A percentile compares a stretch with the other conserved stretches of the same genome.
phyloP scores from a whole-genome alignment of 92 coral and sea anemone species.

The Pocillopora meandrina region DNA sequence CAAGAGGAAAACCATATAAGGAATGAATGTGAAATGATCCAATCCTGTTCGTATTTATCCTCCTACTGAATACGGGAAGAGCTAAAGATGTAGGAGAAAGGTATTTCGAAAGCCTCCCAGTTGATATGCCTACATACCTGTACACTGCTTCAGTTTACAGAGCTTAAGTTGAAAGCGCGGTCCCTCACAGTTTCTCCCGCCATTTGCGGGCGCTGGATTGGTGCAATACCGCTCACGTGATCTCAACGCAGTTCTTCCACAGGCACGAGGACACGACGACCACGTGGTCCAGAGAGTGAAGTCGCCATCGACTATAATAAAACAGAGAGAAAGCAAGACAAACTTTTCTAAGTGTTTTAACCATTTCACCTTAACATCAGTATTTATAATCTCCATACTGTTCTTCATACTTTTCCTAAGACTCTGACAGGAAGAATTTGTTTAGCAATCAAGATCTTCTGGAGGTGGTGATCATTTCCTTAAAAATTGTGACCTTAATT shows the following conservation, averaged over 20 bases:
- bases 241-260: constrained; percentile 87
- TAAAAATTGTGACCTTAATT: no score
- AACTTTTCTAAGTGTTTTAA: not conserved
- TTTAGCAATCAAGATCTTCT: no score
- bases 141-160: constrained; percentile 76
- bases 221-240: constrained; percentile 99
- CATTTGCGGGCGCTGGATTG: constrained; percentile 88
- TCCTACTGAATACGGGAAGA: no score
- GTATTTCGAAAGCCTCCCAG: no score
- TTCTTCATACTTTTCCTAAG: no score
- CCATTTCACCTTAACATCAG: not conserved
- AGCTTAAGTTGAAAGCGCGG: constrained; percentile 89
- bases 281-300: constrained; percentile 91
- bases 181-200: constrained; percentile 95
- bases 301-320: constrained; percentile 80
- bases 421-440: no score
- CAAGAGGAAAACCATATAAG: not conserved
- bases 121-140: constrained; percentile 39
- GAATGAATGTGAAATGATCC: no score
- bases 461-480: no score
- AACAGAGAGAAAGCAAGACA: not conserved
- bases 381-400: not conserved
- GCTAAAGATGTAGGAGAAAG: no score
- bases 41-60: no score
- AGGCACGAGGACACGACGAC: constrained; percentile 81